Evolutionary conservation across 2,888 invertebrate genomes (phyloP).

Genomic region (Hypercompe scribonia): DNA sequence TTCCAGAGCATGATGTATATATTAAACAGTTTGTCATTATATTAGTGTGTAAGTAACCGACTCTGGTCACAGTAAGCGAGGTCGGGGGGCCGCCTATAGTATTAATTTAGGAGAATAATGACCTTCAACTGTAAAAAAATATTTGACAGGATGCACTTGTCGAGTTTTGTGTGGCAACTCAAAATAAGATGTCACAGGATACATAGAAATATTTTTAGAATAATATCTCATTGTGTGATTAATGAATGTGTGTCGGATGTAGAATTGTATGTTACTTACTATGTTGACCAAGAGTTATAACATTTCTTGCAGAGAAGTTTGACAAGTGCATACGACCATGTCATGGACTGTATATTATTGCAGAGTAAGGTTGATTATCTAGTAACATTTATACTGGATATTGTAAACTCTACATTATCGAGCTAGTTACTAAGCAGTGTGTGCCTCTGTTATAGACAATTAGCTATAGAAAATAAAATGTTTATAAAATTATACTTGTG

Average conservation of each 20-base stretch:
- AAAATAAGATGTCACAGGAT: conserved; percentile 16
- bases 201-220: conserved; percentile 21
- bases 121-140: conserved; percentile 46
- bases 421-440: conserved; percentile 80
- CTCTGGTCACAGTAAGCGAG: conserved; percentile 75
- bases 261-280: conserved; percentile 8
- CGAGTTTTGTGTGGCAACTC: conserved; percentile 37
- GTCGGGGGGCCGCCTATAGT: conserved; percentile 84
- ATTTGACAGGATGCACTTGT: conserved; percentile 51
- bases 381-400: conserved; percentile 67
- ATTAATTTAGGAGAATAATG: conserved; percentile 65
- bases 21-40: conserved; percentile 46
- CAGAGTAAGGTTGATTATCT: conserved; percentile 57
- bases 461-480: conserved; percentile 64
- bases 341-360: conserved; percentile 61
- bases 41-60: conserved; percentile 70
- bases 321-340: conserved; percentile 50
- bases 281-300: neutral
- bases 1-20: conserved; percentile 46
- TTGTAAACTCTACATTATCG: conserved; percentile 53
- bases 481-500: conserved; percentile 61
- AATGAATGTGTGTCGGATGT: neutral
- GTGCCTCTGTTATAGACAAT: conserved; percentile 84
- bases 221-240: conserved; percentile 23
- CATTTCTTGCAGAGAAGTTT: conserved; percentile 27